Evolutionary conservation across 2,113 vertebrate genomes (phyloP).

Genomic region (Serilophus lunatus): DNA sequence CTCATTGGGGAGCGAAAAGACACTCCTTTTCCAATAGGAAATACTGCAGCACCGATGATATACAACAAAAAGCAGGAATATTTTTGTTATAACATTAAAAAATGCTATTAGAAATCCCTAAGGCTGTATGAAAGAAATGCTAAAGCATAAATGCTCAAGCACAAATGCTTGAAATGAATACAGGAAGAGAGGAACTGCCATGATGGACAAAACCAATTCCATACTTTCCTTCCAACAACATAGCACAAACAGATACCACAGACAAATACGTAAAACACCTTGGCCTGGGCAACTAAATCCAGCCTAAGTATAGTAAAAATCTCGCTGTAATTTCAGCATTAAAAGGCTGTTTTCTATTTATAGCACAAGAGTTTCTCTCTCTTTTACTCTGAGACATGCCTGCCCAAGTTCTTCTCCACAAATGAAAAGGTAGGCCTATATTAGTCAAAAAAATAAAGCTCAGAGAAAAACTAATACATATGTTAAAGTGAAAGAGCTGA

Average conservation of each 20-base stretch:
- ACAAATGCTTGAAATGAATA: neutral
- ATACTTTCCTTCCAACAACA: neutral
- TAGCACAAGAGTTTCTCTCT: neutral
- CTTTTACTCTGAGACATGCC: neutral
- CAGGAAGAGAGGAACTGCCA: neutral
- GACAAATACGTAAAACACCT: neutral
- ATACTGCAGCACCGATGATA: neutral
- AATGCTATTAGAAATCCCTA: neutral
- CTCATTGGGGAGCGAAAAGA: neutral
- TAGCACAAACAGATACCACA: neutral
- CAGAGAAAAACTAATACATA: neutral
- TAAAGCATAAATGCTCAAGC: neutral
- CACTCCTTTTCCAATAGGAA: neutral
- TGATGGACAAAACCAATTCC: neutral
- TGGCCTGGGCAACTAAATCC: neutral
- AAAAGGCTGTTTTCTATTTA: neutral
- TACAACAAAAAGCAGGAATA: neutral
- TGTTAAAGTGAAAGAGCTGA: neutral
- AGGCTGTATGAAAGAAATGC: neutral
- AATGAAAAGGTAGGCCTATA: neutral
- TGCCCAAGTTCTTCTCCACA: rapidly evolving
- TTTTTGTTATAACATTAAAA: neutral
- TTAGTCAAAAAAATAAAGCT: neutral
- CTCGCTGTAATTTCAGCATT: neutral
- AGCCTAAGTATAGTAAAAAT: neutral